These are phyloP conservation scores for Dolichotis patagonum DNA, from an alignment of 2,113 vertebrate genomes.

Conservation along the genomic window DNA sequence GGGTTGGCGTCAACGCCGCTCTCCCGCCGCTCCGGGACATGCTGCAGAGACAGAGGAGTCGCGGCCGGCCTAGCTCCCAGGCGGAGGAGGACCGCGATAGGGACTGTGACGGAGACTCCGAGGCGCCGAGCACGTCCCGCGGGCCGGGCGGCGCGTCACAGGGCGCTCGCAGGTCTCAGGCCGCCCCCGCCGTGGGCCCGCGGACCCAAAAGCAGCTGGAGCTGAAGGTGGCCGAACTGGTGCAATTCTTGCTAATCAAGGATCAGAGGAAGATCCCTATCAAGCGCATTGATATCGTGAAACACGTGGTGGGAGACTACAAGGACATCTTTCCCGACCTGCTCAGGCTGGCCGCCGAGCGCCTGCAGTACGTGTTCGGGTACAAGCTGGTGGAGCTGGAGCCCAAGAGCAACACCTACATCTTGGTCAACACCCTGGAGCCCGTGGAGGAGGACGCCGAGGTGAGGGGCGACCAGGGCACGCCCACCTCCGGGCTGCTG, in stretches of 20 bases:
- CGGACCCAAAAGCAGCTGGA: slow-evolving; percentile 75
- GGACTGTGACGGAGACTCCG: neutral
- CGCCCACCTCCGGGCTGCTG: slow-evolving; percentile 91
- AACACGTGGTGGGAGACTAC: slow-evolving; percentile 91
- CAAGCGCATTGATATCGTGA: slow-evolving; percentile 88
- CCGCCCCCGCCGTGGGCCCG: neutral
- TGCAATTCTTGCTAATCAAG: slow-evolving; percentile 93
- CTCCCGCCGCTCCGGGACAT: neutral
- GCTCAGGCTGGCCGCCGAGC: slow-evolving; percentile 81
- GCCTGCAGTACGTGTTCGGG: slow-evolving; percentile 93
- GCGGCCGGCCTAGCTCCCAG: neutral
- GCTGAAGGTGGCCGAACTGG: slow-evolving; percentile 89
- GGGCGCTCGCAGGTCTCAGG: neutral
- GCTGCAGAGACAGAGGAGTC: slow-evolving; percentile 27
- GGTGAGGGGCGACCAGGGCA: slow-evolving; percentile 82
- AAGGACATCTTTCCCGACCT: slow-evolving; percentile 87
- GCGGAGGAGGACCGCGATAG: neutral
- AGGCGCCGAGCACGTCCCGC: slow-evolving; percentile 54
- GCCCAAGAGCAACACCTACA: slow-evolving; percentile 88
- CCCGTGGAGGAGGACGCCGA: slow-evolving; percentile 55
- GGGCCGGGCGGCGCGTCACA: neutral
- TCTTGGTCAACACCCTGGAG: slow-evolving; percentile 91
- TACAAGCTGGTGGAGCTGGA: slow-evolving; percentile 92
- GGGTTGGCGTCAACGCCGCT: accelerated
- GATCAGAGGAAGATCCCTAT: slow-evolving; percentile 95